A percentile compares a stretch with the other conserved stretches of the same genome.
These are phyloP conservation scores for Formica selysi DNA, from an alignment of 1,140 invertebrate genomes.

Conservation along the genomic window DNA sequence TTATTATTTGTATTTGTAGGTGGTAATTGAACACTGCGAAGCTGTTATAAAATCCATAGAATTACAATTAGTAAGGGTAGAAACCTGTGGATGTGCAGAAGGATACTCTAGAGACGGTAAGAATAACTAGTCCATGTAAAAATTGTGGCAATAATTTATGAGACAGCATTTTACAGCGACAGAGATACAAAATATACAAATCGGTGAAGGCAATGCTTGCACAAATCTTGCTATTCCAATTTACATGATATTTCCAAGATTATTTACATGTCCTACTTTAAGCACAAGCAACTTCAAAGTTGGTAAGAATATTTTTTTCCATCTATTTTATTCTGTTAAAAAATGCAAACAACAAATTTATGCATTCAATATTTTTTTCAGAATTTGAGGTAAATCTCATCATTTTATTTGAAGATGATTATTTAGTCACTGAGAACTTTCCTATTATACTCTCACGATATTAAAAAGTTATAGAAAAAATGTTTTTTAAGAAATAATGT, in stretches of 20 bases:
- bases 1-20: conserved; percentile 80
- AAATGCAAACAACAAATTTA: conserved; percentile 6
- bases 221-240: conserved; percentile 95
- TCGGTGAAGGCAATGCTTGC: conserved; percentile 96
- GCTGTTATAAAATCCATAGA: conserved; percentile 97
- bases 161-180: conserved; percentile 90
- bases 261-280: conserved; percentile 98
- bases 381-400: conserved; percentile 99
- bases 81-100: conserved; percentile 98
- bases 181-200: conserved; percentile 99
- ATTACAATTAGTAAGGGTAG: conserved; percentile 96
- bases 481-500: conserved; percentile 63
- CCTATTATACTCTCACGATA: conserved; percentile 92
- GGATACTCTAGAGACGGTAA: conserved; percentile 97
- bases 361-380: conserved; percentile 82
- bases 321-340: conserved; percentile 14
- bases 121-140: conserved; percentile 17
- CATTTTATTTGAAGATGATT: conserved; percentile 96
- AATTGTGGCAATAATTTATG: background rate
- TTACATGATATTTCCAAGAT: conserved; percentile 97
- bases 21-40: conserved; percentile 92
- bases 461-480: conserved; percentile 73
- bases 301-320: conserved; percentile 88
- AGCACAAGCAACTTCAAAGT: conserved; percentile 98
- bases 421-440: conserved; percentile 98